Base-by-base conservation (phyloP, 2,113 vertebrate species). In the Lontra canadensis region DNA sequence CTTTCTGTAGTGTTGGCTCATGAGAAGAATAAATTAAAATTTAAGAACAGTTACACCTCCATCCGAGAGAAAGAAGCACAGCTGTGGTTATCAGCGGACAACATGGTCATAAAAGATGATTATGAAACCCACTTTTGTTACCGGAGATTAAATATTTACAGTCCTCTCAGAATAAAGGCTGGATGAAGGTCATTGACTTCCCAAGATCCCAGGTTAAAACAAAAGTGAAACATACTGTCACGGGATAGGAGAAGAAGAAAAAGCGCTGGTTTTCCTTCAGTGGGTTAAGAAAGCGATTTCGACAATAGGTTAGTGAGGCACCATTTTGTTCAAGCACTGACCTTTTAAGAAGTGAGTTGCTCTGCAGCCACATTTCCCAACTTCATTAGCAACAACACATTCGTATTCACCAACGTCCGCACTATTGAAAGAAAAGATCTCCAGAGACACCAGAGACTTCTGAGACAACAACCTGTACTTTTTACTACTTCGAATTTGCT, bases 371-470 rank as follows among this genome's bases (percentile, higher is more conserved):
- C 99, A 99, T 98, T 99, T 99, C 49, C 99, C 99, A 0, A 99
- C 99, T 98, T 99, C 99, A 8, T 99, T 99, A 88, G 99, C 99
- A 97, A 99, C 98, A 9, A 99, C 98, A 97, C 99, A 99, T 90
- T 99, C 99, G n/a, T 99, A 99, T 98, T 99, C 99, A 95, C 99
- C 99, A 25, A 99, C 99, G 96, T 99, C 99, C 18, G 99, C 98
- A 90, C 99, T 99, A 97, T 99, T 99, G 98, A 99, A 99, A 55
- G 99, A 99, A 36, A 99, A 99, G 93, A 99, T 99, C 98, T 99
- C 99, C 98, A 99, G 98, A 98, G 98, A 99, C 93, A 99, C 99
- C 95, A 99, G 65, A 78, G 99, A 98, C 79, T 99, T 99, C 97
- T 99, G 99, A 97, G 98, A 98, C 42, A 99, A 98, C 90, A 99